Conservation (phyloP, 2,113 vertebrate genomes). For the Chlorocebus sabaeus region DNA sequence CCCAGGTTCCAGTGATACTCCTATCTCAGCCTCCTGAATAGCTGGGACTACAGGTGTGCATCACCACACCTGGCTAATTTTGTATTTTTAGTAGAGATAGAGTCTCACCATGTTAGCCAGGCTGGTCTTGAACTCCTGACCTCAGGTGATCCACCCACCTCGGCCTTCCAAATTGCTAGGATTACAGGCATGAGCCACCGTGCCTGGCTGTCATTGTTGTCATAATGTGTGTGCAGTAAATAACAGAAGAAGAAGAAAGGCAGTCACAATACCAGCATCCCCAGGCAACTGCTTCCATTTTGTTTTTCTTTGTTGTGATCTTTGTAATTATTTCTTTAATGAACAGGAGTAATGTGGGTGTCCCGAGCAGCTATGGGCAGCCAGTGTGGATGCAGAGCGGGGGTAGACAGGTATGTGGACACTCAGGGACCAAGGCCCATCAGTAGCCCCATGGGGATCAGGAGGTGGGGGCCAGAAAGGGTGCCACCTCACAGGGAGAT, state of each 20-base stretch:
- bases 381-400: not conserved
- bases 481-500: not conserved
- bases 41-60: too few relatives aligned
- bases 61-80: too few relatives aligned
- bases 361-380: not conserved
- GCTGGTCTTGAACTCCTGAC: too few relatives aligned
- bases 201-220: not conserved
- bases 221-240: not conserved
- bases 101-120: too few relatives aligned
- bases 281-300: not conserved
- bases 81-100: too few relatives aligned
- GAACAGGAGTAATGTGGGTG: not conserved
- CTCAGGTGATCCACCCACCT: too few relatives aligned
- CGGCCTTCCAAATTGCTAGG: too few relatives aligned
- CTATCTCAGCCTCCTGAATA: too few relatives aligned
- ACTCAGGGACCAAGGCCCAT: not conserved
- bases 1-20: too few relatives aligned
- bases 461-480: not conserved
- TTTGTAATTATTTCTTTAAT: not conserved
- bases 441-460: not conserved
- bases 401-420: not conserved
- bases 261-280: fast-evolving
- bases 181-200: too few relatives aligned
- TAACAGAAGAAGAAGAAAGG: not conserved
- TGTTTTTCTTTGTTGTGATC: not conserved